These are phyloP conservation scores for Oryzias sinensis DNA, from an alignment of 2,797 vertebrate genomes.

Conservation along the genomic window DNA sequence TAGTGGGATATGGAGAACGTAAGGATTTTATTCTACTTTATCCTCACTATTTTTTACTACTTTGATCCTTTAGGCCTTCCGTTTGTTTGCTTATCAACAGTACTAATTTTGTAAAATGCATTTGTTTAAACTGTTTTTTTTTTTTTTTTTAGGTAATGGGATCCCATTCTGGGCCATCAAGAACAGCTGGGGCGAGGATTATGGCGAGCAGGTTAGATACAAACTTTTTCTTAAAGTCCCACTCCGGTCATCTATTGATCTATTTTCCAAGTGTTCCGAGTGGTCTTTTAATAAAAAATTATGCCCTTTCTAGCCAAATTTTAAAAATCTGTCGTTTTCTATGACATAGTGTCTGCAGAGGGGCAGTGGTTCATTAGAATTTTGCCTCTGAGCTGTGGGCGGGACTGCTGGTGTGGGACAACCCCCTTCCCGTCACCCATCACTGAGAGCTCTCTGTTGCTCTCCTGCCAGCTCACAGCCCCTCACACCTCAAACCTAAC, in stretches of 20 bases:
- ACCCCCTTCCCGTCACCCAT: too few relatives aligned
- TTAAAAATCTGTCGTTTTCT: too few relatives aligned
- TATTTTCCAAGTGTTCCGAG: neutral
- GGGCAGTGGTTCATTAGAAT: too few relatives aligned
- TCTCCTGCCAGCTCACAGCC: too few relatives aligned
- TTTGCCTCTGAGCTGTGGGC: too few relatives aligned
- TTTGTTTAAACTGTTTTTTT: neutral
- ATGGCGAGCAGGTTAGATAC: conserved; percentile 86
- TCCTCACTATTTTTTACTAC: neutral
- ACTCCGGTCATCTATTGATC: neutral
- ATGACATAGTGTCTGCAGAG: too few relatives aligned
- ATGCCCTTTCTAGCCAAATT: too few relatives aligned
- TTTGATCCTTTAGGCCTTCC: neutral
- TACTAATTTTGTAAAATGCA: neutral
- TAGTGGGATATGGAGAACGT: conserved; percentile 91
- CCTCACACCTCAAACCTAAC: too few relatives aligned
- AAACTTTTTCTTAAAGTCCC: neutral
- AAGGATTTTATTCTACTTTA: conserved; percentile 45
- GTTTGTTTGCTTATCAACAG: neutral
- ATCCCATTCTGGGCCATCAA: conserved; percentile 88
- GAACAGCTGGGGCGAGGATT: conserved; percentile 92
- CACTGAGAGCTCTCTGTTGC: too few relatives aligned
- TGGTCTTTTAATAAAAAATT: neutral
- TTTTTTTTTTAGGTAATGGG: neutral
- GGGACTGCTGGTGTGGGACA: too few relatives aligned